Base-by-base conservation (phyloP, 1,140 invertebrate species). In the Diabrotica virgifera region DNA sequence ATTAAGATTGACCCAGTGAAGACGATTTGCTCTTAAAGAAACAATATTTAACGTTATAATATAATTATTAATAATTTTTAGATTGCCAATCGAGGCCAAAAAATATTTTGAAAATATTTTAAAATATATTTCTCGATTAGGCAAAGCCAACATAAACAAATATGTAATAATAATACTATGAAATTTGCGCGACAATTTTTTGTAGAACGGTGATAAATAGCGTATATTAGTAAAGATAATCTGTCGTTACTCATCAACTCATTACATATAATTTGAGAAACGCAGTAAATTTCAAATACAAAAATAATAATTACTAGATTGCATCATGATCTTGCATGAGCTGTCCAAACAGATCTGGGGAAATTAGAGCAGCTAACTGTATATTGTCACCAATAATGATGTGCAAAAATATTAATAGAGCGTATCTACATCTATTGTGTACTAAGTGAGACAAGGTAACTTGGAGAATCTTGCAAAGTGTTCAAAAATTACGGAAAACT, bases 381-480 rank as follows among this genome's bases (percentile, higher is more conserved):
- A 62, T 53, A 51, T 9, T 50, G 63, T 60, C 63, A 63, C 59
- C 62, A 67, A 62, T 59, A 63, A 60, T 54, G 55, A 66, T 67
- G 54, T 53, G 52, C 52, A 12, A 40, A n/a, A 56, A 65, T 68
- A 66, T 69, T 71, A 71, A 66, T 69, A 71, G 70, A 71, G 58
- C 70, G 65, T 71, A 71, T 71, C 70, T 71, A 67, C 69, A 71
- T 71, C 70, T 71, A 67, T 71, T 67, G 65, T 66, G 24, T 24
- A 24, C 4, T 24, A 24, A 24, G 24, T 24, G 1, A 24, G 24
- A 24, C 24, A 24, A 24, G 24, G 24, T 24, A 24, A 24, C 24
- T 24, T 24, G 24, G 24, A 24, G 4, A 24, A 24, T 24, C 24
- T 24, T 24, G 24, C 24, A 24, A 24, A 24, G 1, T 24, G 24